Base-by-base conservation (phyloP, 2,113 vertebrate genomes). In the Rhegmatorhina hoffmannsi region DNA sequence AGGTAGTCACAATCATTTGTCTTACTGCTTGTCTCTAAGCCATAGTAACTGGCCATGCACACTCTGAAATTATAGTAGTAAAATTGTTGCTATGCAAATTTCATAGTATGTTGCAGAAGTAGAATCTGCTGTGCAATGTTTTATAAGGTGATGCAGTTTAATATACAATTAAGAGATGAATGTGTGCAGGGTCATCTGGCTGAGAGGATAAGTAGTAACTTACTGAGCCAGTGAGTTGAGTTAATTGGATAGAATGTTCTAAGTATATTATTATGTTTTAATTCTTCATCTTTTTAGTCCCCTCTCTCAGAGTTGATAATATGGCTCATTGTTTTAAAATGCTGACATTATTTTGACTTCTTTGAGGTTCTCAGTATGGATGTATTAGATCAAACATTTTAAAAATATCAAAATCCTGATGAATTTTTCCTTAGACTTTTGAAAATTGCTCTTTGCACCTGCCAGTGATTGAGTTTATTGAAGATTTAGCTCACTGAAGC, bases 261-360 rank as follows among this genome's bases (percentile, higher is more conserved):
- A 86, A 94, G 91, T 50, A 24, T 67, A 70, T 87, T 90, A 68
- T 31, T 73, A 16, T 52, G 76, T 34, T 92, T 78, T 94, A 97
- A 93, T 84, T 90, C 85, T 84, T 90, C 90, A 94, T 95, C 96
- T 93, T 92, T 92, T 96, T 89, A 95, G 66, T 94, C 43, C 36
- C 76, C 33, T 59, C 89, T 77, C 68, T 86, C 47, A 13, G 53
- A 85, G 60, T 47, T 83, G 43, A n/a, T 36, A 53, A 38, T 46
- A 64, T 17, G 50, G n/a, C 43, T 87, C 52, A 43, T 46, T 56
- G 46, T 66, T 47, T 62, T 63, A 0, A 81, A 89, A 72, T 31
- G 11, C 55, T 58, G 53, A 46, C 10, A 11, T 88, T 62, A 43
- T 66, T 80, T 77, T 31, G 25, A 53, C 5, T n/a, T 83, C 58